A percentile compares a stretch with the other conserved stretches of the same genome.
Conservation (phyloP, 2,888 invertebrate genomes). For the Oscheius sp. region DNA sequence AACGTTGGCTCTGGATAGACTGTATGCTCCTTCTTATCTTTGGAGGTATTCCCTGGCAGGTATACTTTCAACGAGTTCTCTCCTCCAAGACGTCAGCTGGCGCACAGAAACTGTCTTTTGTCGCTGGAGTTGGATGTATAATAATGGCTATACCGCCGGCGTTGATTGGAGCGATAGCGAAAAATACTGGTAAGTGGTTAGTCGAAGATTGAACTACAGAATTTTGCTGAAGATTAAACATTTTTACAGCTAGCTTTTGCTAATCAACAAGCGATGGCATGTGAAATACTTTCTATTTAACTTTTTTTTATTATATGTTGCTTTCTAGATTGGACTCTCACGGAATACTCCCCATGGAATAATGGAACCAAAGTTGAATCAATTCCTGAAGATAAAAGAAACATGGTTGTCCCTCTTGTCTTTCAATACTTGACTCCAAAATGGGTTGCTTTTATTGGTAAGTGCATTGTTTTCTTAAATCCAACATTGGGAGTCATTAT, state of each 20-base stretch:
- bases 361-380: constrained; percentile 65
- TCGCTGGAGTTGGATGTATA: constrained; percentile 93
- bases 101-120: constrained; percentile 92
- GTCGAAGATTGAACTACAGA: not conserved
- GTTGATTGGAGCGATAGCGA: constrained; percentile 94
- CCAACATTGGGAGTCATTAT: not conserved
- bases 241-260: not conserved
- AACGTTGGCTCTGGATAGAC: constrained; percentile 81
- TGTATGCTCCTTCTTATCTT: constrained; percentile 87
- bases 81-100: constrained; percentile 92
- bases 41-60: constrained; percentile 98
- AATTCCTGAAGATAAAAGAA: constrained; percentile 77
- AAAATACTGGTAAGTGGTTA: constrained; percentile 77
- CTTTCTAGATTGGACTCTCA: constrained; percentile 89
- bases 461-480: not conserved
- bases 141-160: constrained; percentile 97
- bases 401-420: constrained; percentile 95
- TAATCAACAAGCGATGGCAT: not conserved
- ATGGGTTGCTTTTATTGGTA: constrained; percentile 93
- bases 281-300: too few species aligned
- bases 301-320: not conserved
- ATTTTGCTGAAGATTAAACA: not conserved
- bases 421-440: constrained; percentile 91
- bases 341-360: constrained; percentile 76
- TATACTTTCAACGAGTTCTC: constrained; percentile 95